Conservation (phyloP, 2,113 vertebrate genomes). For the Caretta caretta region DNA sequence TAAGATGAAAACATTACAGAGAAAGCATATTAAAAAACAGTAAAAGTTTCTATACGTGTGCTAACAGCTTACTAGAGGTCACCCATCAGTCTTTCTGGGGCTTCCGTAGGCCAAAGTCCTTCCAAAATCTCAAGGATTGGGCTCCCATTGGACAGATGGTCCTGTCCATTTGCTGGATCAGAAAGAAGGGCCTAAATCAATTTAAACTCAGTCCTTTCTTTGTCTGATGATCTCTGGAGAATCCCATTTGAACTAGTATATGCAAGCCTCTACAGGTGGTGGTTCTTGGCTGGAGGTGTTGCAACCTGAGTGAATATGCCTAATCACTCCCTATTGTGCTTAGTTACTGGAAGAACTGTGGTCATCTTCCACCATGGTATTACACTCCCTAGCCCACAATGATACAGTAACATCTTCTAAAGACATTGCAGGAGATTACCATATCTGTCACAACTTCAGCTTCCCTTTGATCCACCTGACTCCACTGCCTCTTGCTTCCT, state of each 20-base stretch:
- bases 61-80: background rate
- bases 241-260: background rate
- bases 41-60: background rate
- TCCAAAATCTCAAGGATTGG: background rate
- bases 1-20: background rate
- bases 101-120: background rate
- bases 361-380: background rate
- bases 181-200: no score
- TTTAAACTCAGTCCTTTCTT: background rate
- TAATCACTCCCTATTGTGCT: background rate
- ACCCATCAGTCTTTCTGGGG: background rate
- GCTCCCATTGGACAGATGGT: background rate
- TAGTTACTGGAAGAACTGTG: background rate
- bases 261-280: background rate
- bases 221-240: background rate
- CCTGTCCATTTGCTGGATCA: no score
- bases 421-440: no score
- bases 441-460: no score
- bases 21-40: background rate
- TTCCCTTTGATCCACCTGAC: no score
- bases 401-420: no score
- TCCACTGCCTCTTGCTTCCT: no score
- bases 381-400: background rate
- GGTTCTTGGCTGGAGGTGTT: background rate
- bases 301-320: background rate